Evolutionary conservation across 1,140 invertebrate genomes (phyloP).

Genomic region (Drosophila chauvacae): DNA sequence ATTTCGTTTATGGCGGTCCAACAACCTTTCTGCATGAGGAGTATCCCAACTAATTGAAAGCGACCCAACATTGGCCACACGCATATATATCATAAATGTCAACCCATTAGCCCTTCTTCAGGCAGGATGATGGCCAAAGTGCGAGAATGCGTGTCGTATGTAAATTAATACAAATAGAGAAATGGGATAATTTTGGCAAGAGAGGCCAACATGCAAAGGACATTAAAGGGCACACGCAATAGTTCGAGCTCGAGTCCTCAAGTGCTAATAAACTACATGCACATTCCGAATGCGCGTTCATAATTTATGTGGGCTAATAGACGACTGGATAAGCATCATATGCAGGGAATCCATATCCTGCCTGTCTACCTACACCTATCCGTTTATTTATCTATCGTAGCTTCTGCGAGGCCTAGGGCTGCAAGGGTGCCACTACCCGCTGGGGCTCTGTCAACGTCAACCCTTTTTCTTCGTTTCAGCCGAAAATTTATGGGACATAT

Average conservation of each 20-base stretch:
- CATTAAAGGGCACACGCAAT: slow-evolving; percentile 69
- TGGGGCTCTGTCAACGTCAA: slow-evolving; percentile 63
- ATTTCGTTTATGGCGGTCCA: background rate
- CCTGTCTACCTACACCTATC: slow-evolving; percentile 12
- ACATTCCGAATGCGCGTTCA: slow-evolving; percentile 63
- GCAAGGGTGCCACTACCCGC: slow-evolving; percentile 38
- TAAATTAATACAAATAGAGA: slow-evolving; percentile 71
- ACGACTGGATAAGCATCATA: slow-evolving; percentile 69
- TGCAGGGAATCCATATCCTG: slow-evolving; percentile 52
- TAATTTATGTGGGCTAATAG: slow-evolving; percentile 77
- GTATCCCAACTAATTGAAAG: slow-evolving; percentile 48
- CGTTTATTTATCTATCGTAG: slow-evolving; percentile 19
- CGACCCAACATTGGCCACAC: slow-evolving; percentile 37
- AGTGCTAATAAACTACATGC: slow-evolving; percentile 81
- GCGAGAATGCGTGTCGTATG: slow-evolving; percentile 80
- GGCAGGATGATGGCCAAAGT: slow-evolving; percentile 47
- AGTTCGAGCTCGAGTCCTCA: slow-evolving; percentile 48
- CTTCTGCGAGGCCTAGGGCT: slow-evolving; percentile 2
- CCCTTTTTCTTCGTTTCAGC: slow-evolving; percentile 55
- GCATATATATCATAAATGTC: slow-evolving; percentile 65
- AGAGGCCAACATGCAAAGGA: slow-evolving; percentile 69
- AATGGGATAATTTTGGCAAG: slow-evolving; percentile 49
- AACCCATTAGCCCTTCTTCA: slow-evolving; percentile 22
- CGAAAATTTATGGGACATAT: slow-evolving; percentile 67
- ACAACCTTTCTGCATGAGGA: slow-evolving; percentile 5